Evolutionary conservation across 2,888 invertebrate species (phyloP).

Genomic region (Nephrotoma appendiculata): DNA sequence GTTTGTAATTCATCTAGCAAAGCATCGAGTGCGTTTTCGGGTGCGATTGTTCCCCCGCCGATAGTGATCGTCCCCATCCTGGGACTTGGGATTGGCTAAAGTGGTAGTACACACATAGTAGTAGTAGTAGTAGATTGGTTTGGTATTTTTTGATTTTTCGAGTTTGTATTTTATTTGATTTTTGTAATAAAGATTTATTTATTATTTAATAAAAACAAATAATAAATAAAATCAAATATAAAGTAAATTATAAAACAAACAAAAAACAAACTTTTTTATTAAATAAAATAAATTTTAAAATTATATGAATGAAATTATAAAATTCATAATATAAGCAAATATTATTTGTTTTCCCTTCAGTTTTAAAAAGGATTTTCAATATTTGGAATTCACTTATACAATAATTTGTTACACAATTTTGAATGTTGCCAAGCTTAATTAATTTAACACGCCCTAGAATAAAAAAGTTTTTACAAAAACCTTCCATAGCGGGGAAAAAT

Average conservation of each 20-base stretch:
- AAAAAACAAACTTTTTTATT: not conserved
- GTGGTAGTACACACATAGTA: not conserved
- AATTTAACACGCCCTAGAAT: too few species aligned
- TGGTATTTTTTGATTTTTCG: not conserved
- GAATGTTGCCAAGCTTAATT: too few species aligned
- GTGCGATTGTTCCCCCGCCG: slow-evolving; percentile 37
- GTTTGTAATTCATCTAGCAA: slow-evolving; percentile 87
- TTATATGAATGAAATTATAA: not conserved
- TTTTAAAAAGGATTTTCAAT: not conserved
- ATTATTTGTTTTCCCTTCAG: not conserved
- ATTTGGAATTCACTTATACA: not conserved
- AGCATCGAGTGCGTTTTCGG: slow-evolving; percentile 96
- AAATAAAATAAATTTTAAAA: not conserved
- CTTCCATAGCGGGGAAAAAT: too few species aligned
- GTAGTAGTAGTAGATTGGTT: not conserved
- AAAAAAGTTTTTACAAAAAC: too few species aligned
- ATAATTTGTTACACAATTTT: not conserved
- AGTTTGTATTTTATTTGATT: not conserved
- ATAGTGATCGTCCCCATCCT: slow-evolving; percentile 43
- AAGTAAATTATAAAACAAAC: not conserved
- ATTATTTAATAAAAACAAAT: not conserved
- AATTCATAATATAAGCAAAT: not conserved
- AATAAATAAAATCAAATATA: not conserved
- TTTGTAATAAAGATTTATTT: slow-evolving; percentile 2
- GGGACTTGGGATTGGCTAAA: slow-evolving; percentile 44